Conservation (phyloP, 2,888 invertebrate species). For the Nomada lathburiana region DNA sequence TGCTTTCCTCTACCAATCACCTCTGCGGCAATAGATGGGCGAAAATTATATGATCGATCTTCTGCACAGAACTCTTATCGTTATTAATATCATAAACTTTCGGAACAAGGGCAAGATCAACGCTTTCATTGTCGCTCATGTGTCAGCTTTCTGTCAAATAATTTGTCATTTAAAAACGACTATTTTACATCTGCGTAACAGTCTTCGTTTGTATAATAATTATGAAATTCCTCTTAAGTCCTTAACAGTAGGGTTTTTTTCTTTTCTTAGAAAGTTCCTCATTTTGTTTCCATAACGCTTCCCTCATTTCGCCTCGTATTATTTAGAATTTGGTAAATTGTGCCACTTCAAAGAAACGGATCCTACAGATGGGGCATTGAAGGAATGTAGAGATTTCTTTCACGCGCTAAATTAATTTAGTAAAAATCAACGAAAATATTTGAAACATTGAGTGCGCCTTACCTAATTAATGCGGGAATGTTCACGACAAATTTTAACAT, state of each 20-base stretch:
- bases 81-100: conserved; percentile 55
- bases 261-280: conserved; percentile 33
- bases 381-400: not conserved
- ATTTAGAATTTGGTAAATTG: conserved; percentile 61
- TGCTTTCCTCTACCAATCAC: conserved; percentile 38
- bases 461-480: conserved; percentile 50
- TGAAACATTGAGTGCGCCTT: not conserved
- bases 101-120: conserved; percentile 54
- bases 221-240: conserved; percentile 62
- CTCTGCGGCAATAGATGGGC: conserved; percentile 67
- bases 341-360: conserved; percentile 40
- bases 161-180: conserved; percentile 63
- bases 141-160: conserved; percentile 52
- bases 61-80: conserved; percentile 36
- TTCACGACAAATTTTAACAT: conserved; percentile 76
- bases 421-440: not conserved
- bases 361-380: conserved; percentile 16
- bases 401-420: not conserved
- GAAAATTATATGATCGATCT: conserved; percentile 44
- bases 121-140: conserved; percentile 45
- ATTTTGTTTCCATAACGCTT: conserved; percentile 26
- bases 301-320: conserved; percentile 10
- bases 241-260: conserved; percentile 53
- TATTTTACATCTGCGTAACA: conserved; percentile 69
- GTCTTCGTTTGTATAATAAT: conserved; percentile 63